Evolutionary conservation across 1,140 invertebrate species (phyloP).

Genomic region (Goniozus legneri): DNA sequence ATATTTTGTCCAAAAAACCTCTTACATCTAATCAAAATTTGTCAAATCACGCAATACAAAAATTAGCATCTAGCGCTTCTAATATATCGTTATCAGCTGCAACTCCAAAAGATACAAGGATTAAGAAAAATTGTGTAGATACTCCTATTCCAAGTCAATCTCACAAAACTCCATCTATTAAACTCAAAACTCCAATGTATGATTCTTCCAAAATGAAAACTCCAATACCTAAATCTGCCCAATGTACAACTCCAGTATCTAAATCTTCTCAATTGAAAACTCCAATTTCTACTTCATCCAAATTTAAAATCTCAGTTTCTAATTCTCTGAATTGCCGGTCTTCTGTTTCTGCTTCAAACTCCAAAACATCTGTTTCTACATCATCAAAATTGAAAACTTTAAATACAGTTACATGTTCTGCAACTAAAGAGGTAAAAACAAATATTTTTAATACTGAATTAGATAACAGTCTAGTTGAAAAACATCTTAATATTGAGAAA

Average conservation of each 20-base stretch:
- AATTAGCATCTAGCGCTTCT: conserved; percentile 21
- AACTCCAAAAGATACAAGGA: conserved; percentile 20
- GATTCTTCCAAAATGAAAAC: not conserved
- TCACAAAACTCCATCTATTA: conserved; percentile 3
- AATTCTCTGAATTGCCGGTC: not conserved
- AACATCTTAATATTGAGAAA: not conserved
- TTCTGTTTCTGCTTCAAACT: too few species aligned
- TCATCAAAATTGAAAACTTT: too few species aligned
- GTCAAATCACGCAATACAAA: conserved; percentile 21
- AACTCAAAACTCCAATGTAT: not conserved
- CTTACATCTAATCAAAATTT: conserved; percentile 10
- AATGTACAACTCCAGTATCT: conserved; percentile 1
- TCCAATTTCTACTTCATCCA: not conserved
- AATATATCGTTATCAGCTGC: conserved; percentile 4
- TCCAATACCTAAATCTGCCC: not conserved
- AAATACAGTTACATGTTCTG: not conserved
- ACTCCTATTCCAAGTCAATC: not conserved
- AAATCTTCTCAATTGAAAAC: not conserved
- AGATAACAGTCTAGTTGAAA: not conserved
- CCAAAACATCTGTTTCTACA: too few species aligned
- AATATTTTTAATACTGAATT: not conserved
- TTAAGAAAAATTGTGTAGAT: conserved; percentile 12
- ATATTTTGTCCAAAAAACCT: conserved; percentile 20
- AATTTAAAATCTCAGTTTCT: not conserved
- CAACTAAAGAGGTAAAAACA: not conserved